Evolutionary conservation across 2,113 vertebrate species (phyloP).

Genomic region (Peucedramus taeniatus): DNA sequence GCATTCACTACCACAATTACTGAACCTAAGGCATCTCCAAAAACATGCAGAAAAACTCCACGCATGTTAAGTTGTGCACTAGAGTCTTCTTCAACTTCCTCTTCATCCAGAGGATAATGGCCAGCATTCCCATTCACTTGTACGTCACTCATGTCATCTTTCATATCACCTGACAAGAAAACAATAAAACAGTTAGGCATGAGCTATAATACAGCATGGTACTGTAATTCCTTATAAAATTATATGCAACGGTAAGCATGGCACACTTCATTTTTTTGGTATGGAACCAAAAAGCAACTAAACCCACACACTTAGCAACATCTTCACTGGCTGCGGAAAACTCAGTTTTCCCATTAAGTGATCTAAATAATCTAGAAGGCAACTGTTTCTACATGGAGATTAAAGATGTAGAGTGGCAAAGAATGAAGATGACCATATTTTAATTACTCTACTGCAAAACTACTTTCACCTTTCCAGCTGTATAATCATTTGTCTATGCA

Average conservation of each 20-base stretch:
- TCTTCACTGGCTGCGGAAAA: not conserved
- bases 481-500: not conserved
- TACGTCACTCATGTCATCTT: constrained; percentile 72
- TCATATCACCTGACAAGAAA: constrained; percentile 72
- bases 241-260: not conserved
- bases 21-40: constrained; percentile 95
- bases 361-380: not conserved
- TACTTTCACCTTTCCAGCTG: not conserved
- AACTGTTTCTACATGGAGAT: not conserved
- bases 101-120: constrained; percentile 72
- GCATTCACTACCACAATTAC: constrained; percentile 96
- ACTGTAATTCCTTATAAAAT: not conserved
- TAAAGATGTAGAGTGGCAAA: not conserved
- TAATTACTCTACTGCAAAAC: not conserved
- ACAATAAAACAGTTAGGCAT: not conserved
- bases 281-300: not conserved
- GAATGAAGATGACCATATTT: not conserved
- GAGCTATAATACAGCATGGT: not conserved
- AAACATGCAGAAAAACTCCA: constrained; percentile 95
- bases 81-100: constrained; percentile 70
- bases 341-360: not conserved
- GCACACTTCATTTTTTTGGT: no score
- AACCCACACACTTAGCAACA: not conserved
- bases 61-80: constrained; percentile 95
- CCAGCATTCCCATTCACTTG: constrained; percentile 87